These are phyloP conservation scores for Ambastaia sidthimunki DNA, from an alignment of 2,797 vertebrate species.

Conservation along the genomic window DNA sequence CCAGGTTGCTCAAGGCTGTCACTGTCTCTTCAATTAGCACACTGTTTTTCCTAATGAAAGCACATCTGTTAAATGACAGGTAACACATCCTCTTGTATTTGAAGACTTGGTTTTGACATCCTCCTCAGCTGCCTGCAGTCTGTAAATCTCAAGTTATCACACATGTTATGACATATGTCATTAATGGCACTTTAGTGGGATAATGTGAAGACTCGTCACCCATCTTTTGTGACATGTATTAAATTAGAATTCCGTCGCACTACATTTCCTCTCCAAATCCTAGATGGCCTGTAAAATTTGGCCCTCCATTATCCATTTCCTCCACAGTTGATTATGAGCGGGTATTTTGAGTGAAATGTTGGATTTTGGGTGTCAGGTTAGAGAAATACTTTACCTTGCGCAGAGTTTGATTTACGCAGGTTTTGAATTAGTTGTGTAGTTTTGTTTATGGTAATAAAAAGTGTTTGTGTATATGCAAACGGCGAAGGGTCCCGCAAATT, in stretches of 20 bases:
- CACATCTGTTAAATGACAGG: slow-evolving; percentile 30
- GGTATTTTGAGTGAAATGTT: neutral
- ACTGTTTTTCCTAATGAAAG: neutral
- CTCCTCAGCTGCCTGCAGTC: slow-evolving; percentile 25
- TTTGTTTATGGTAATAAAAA: neutral
- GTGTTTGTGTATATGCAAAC: neutral
- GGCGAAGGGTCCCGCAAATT: neutral
- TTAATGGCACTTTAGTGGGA: slow-evolving; percentile 31
- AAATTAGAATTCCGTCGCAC: slow-evolving; percentile 36
- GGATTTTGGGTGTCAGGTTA: neutral
- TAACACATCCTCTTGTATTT: slow-evolving; percentile 6
- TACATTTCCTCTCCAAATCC: slow-evolving; percentile 37
- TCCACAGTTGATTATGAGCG: neutral
- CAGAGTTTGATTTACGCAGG: too few species aligned
- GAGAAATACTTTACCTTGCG: neutral
- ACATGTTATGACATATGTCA: slow-evolving; percentile 28
- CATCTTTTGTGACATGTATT: slow-evolving; percentile 44
- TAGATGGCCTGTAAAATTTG: slow-evolving; percentile 30
- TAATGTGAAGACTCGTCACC: slow-evolving; percentile 31
- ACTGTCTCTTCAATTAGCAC: slow-evolving; percentile 26
- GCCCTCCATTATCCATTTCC: slow-evolving; percentile 15
- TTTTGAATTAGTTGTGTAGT: neutral
- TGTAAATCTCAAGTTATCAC: slow-evolving; percentile 14
- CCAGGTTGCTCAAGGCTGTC: slow-evolving; percentile 16
- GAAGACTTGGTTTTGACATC: slow-evolving; percentile 37